Base-by-base conservation (phyloP, 2,797 vertebrate species). In the Microtus agrestis region DNA sequence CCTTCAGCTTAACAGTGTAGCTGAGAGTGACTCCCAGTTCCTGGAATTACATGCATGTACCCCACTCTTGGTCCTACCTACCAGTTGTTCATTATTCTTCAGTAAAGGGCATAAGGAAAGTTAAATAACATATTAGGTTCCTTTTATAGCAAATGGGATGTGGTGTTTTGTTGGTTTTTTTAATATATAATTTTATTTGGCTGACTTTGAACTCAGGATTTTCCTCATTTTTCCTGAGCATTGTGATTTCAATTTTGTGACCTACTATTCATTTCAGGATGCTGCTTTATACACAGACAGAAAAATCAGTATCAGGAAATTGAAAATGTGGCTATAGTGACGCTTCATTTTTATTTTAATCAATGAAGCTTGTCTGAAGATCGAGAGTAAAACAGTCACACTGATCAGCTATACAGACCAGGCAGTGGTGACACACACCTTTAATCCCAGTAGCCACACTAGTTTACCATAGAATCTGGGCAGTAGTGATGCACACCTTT, bases 1-100 rank as follows among this genome's bases (percentile, higher is more conserved):
- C 13, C 31, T 77, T 71, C 46, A 87, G 74, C 15, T 46, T 29
- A 76, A 76, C 29, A 43, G 0, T 74, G 51, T 59, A 43, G 37
- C 48, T 59, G 5, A 27, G n/a, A 40, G 27, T 37, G 31, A 29
- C 71, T 76, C 19, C 19, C 46, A 25, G 15, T 40, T 56, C 19
- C 69, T 89, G 86, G 4, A 71, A 46, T 74, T 74, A 23, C 1
- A 43, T 5, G 21, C 27, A 21, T 59, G 14, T 46, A 13, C 37
- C 40, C 48, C 37, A 43, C 13, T 74, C 40, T 54, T 88, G 37
- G 12, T 40, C 71, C 40, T 61, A 63, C 19, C 29, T 73, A 69
- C 34, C 40, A 85, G 5, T 85, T 95, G 93, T 92, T 89, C 29
- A 1, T 85, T 87, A 86, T 61, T 95, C 48, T 29, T 65, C 25